Base-by-base conservation (phyloP, 2,113 vertebrate species). In the Oxygymnocypris stewartii region DNA sequence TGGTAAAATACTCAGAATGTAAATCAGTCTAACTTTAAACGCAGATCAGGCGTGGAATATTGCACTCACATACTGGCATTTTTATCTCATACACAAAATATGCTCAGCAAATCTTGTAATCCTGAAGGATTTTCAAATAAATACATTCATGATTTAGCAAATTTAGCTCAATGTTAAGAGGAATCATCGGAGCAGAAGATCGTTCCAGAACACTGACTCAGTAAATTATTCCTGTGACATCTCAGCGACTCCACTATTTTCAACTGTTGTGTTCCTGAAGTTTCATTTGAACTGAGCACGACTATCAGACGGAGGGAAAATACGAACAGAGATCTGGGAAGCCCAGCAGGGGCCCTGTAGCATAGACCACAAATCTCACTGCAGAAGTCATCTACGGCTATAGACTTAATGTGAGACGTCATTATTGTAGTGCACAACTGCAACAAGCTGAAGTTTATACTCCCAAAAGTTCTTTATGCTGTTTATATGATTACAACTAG, bases 81-180 rank as follows among this genome's bases (percentile, higher is more conserved):
- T 79, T 47, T 20, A 16, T 81, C 59, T 63, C 23, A 28, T 65
- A 16, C 10, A 35, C 28, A 2, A 2, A 42, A 37, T 20, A 42
- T 40, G 37, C 63, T 14, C 4, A 12, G 44, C 8, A 85, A 84
- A 54, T 88, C 75, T 65, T 31, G 13, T 25, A 79, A 88, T 84
- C 63, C 86, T 81, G 12, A 75, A 47, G 14, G 1, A 40, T 25
- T 88, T 40, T 31, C 65, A 47, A 74, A 44, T 51, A 84, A 42
- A 81, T 20, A 31, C 12, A 59, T 80, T 84, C 14, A 81, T 57
- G 63, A 57, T 86, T 84, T 84, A 67, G 51, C 31, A 51, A 51
- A 86, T 80, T 54, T 65, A 80, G 31, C 23, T 40, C 25, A 42
- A 63, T 86, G 81, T 71, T 75, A 42, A 65, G 49, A 76, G 80